Evolutionary conservation across 1,140 invertebrate species (phyloP).

Genomic region (Drosophila pallidifrons): DNA sequence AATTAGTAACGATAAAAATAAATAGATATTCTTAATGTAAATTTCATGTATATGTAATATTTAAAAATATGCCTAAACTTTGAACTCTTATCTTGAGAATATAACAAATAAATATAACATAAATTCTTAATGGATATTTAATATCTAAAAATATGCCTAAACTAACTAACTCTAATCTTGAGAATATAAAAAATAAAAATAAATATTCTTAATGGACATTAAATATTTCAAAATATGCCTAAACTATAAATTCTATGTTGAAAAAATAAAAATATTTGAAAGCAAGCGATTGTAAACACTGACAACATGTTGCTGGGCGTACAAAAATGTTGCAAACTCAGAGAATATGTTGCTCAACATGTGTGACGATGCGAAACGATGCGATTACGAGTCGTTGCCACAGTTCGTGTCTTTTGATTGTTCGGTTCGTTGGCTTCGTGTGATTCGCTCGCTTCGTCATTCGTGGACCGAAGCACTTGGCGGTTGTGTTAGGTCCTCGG

Average conservation of each 20-base stretch:
- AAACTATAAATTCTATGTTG: no score
- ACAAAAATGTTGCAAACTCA: constrained; percentile 15
- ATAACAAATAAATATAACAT: no score
- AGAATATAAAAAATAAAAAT: no score
- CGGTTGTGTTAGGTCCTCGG: constrained; percentile 64
- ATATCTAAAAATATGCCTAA: no score
- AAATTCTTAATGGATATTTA: no score
- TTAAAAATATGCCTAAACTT: no score
- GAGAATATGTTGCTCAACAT: constrained; percentile 50
- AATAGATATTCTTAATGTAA: neutral
- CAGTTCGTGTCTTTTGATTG: neutral
- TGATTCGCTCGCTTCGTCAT: constrained; percentile 7
- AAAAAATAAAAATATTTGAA: no score
- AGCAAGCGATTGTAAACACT: neutral
- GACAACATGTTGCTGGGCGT: neutral
- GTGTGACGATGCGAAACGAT: constrained; percentile 7
- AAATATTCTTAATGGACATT: no score
- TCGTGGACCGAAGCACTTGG: constrained; percentile 43
- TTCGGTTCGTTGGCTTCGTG: constrained; percentile 7
- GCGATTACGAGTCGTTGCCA: constrained; percentile 17
- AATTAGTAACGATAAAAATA: neutral
- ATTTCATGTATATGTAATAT: neutral
- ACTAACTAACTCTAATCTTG: no score
- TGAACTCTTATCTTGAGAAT: no score
- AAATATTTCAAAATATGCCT: no score